Conservation (phyloP, 2,888 invertebrate species). For the Pristionchus arcanus region DNA sequence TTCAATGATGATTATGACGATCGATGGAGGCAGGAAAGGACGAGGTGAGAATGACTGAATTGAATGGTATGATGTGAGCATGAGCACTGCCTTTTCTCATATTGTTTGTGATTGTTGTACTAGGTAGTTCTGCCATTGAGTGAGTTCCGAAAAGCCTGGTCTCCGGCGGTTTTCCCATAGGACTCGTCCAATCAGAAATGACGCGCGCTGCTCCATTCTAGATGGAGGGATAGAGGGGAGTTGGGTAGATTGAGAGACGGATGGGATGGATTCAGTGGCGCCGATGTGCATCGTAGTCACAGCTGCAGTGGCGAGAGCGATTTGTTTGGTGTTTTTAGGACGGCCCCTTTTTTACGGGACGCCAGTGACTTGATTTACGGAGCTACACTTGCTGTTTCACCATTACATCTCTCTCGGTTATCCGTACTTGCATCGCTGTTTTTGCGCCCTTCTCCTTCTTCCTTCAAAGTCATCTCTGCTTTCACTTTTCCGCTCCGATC, state of each 20-base stretch:
- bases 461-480: conserved; percentile 5
- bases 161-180: background rate
- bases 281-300: background rate
- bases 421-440: conserved; percentile 11
- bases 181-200: conserved; percentile 41
- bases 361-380: background rate
- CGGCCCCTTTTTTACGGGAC: background rate
- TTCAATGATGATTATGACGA: conserved; percentile 30
- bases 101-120: background rate
- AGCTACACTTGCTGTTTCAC: background rate
- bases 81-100: background rate
- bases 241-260: conserved; percentile 26
- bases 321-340: background rate
- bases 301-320: background rate
- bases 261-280: conserved; percentile 11
- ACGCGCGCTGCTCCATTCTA: background rate
- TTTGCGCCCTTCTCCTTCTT: conserved; percentile 11
- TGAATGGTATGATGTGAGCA: background rate
- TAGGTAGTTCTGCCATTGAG: background rate
- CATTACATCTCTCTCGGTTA: background rate
- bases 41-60: background rate
- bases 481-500: background rate
- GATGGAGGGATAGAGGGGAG: background rate
- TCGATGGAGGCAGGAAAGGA: background rate
- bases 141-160: background rate